These are phyloP conservation scores for Myathropa florea DNA, from an alignment of 2,888 invertebrate genomes.

Conservation along the genomic window DNA sequence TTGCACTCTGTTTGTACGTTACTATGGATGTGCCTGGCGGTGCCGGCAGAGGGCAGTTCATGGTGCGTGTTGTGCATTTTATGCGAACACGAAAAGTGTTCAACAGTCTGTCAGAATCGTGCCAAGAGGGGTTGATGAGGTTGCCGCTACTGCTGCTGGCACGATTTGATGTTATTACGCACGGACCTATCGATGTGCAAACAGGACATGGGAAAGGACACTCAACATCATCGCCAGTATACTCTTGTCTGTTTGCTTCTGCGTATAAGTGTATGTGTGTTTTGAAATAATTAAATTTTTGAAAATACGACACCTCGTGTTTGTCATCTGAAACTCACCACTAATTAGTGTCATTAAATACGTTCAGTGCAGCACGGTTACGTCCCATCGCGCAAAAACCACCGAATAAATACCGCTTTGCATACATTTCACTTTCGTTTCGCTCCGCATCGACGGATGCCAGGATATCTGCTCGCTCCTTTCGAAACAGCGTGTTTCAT, in stretches of 20 bases:
- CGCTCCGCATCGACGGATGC: conserved; percentile 1
- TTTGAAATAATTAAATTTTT: conserved; percentile 73
- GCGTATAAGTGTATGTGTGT: conserved; percentile 34
- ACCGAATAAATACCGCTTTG: conserved; percentile 71
- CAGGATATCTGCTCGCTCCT: conserved; percentile 55
- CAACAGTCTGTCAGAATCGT: conserved; percentile 71
- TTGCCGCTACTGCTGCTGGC: conserved; percentile 48
- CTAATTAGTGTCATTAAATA: conserved; percentile 81
- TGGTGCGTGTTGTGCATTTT: conserved; percentile 71
- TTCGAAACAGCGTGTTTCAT: conserved; percentile 56
- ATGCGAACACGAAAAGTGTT: conserved; percentile 72
- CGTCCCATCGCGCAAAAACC: conserved; percentile 63
- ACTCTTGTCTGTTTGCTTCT: conserved; percentile 3
- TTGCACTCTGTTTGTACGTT: conserved; percentile 37
- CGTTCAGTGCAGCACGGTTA: conserved; percentile 76
- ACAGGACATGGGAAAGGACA: conserved; percentile 69
- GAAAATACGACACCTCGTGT: conserved; percentile 74
- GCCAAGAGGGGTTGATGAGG: conserved; percentile 68
- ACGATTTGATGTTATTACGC: conserved; percentile 73
- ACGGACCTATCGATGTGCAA: conserved; percentile 69
- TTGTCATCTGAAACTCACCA: conserved; percentile 79
- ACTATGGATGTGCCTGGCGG: conserved; percentile 50
- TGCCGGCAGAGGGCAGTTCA: conserved; percentile 63
- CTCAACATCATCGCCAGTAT: conserved; percentile 45
- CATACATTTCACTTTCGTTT: conserved; percentile 63